These are phyloP conservation scores for Lithophane ornitopus DNA, from an alignment of 2,888 invertebrate genomes.

Conservation along the genomic window DNA sequence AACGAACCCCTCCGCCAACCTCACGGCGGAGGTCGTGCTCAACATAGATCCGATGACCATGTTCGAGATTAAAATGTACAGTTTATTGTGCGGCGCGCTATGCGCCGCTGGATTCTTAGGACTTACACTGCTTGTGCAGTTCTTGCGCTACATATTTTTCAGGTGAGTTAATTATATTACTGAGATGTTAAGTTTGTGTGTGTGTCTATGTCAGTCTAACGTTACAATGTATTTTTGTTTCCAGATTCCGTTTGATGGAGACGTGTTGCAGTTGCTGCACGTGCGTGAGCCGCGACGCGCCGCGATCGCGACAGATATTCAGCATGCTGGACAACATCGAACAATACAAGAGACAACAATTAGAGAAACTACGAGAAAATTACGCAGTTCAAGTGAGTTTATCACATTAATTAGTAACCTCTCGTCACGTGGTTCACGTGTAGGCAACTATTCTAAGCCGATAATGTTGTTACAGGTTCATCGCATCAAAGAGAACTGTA, in stretches of 20 bases:
- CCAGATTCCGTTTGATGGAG: constrained; percentile 93
- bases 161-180: constrained; percentile 90
- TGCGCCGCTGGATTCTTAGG: constrained; percentile 95
- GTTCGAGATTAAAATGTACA: constrained; percentile 95
- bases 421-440: constrained; percentile 8
- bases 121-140: constrained; percentile 95
- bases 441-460: constrained; percentile 23
- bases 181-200: constrained; percentile 20
- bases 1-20: constrained; percentile 95
- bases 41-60: constrained; percentile 96
- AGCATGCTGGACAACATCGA: constrained; percentile 97
- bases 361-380: constrained; percentile 97
- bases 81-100: constrained; percentile 95
- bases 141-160: constrained; percentile 92
- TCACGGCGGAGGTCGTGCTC: constrained; percentile 93
- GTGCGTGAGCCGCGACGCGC: constrained; percentile 93
- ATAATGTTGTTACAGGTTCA: constrained; percentile 92
- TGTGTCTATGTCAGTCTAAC: constrained; percentile 33
- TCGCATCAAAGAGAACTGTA: constrained; percentile 97
- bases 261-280: constrained; percentile 95
- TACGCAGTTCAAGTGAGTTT: constrained; percentile 95
- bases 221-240: constrained; percentile 71
- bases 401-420: constrained; percentile 17
- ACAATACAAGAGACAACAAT: constrained; percentile 96
- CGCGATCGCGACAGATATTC: constrained; percentile 95